Percentiles rank a stretch among this genome's conserved stretches.
Conservation (phyloP, 2,888 invertebrate genomes). For the Limulus polyphemus region DNA sequence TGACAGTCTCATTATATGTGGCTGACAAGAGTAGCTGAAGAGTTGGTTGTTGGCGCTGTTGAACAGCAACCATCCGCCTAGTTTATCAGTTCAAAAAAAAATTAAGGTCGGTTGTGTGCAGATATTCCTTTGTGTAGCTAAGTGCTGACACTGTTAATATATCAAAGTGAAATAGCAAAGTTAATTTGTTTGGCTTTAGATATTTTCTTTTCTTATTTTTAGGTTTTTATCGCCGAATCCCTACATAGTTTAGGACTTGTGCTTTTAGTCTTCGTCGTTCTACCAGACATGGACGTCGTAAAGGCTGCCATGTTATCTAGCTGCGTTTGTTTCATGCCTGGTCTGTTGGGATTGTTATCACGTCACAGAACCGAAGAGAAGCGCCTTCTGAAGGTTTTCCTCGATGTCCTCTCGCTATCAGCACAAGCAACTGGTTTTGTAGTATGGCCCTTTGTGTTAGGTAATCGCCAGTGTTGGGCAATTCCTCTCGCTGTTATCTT, state of each 20-base stretch:
- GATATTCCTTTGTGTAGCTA: too few species aligned
- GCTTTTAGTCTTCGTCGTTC: slow-evolving; percentile 40
- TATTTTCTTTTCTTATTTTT: slow-evolving; percentile 37
- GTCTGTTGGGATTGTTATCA: slow-evolving; percentile 33
- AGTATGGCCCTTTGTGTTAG: slow-evolving; percentile 49
- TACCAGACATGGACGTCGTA: slow-evolving; percentile 41
- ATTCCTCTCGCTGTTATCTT: slow-evolving; percentile 73
- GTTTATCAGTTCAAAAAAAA: too few species aligned
- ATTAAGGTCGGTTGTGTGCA: too few species aligned
- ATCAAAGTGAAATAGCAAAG: too few species aligned
- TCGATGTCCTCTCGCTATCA: slow-evolving; percentile 49
- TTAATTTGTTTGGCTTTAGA: too few species aligned
- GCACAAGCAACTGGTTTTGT: slow-evolving; percentile 55
- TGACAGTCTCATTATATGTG: too few species aligned
- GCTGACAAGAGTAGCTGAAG: too few species aligned
- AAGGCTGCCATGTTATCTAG: slow-evolving; percentile 41
- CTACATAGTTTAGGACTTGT: slow-evolving; percentile 41
- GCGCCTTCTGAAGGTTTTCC: slow-evolving; percentile 38
- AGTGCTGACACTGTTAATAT: too few species aligned
- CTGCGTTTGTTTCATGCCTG: slow-evolving; percentile 41
- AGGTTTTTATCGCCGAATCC: slow-evolving; percentile 40
- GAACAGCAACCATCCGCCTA: too few species aligned
- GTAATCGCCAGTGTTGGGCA: slow-evolving; percentile 49
- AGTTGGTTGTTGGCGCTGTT: too few species aligned
- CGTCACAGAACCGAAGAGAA: slow-evolving; percentile 38